phyloP scores from a whole-genome alignment of 2,113 vertebrate species.

The Dinomys branickii region DNA sequence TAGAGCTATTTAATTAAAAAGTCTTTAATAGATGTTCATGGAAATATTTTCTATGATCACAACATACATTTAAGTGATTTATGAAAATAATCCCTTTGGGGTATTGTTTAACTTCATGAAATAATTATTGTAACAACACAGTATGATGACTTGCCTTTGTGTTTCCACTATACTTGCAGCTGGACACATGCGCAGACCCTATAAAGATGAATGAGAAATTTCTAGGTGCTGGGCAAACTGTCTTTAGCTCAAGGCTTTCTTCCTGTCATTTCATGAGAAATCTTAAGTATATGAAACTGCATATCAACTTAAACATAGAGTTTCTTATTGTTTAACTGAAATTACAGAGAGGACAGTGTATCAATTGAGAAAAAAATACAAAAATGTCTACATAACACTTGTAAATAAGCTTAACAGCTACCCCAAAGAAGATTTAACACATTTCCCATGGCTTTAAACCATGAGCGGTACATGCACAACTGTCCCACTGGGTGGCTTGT shows the following conservation, averaged over 20 bases:
- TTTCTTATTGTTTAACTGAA: conserved; percentile 52
- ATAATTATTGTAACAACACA: neutral
- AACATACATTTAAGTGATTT: neutral
- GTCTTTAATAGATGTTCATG: neutral
- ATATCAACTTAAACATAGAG: neutral
- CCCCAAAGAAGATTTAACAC: conserved; percentile 59
- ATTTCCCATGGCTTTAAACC: neutral
- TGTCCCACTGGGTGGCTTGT: neutral
- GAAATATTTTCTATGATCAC: neutral
- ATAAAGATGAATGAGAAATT: neutral
- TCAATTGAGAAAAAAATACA: conserved; percentile 51
- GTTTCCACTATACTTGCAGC: neutral
- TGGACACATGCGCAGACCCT: neutral
- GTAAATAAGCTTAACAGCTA: conserved; percentile 65
- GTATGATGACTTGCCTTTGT: neutral
- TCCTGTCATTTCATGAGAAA: conserved; percentile 24
- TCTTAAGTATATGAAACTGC: neutral
- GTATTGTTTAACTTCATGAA: neutral
- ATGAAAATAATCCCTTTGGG: conserved; percentile 8
- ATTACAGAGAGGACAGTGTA: conserved; percentile 54
- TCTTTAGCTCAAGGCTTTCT: conserved; percentile 20
- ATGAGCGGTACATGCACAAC: neutral
- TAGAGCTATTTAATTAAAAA: conserved; percentile 35
- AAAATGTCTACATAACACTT: conserved; percentile 29
- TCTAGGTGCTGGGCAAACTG: neutral